Conservation (phyloP, 2,797 vertebrate genomes). For the Todus mexicanus region DNA sequence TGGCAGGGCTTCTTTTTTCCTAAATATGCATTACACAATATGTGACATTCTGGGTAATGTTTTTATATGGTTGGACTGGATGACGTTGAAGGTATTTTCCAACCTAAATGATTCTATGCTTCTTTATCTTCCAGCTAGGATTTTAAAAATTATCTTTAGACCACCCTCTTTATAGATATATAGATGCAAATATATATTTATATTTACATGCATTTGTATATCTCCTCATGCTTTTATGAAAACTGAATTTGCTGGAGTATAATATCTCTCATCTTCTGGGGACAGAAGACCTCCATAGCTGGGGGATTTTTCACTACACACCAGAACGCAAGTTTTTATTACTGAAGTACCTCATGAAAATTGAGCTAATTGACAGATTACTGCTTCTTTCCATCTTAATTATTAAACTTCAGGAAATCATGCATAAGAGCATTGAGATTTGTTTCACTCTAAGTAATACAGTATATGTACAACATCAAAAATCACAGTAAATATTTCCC, state of each 20-base stretch:
- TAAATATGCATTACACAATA: not conserved
- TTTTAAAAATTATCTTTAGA: not conserved
- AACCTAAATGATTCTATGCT: no score
- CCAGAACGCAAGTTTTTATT: not conserved
- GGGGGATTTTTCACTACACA: not conserved
- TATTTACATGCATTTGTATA: not conserved
- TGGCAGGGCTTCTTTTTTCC: not conserved
- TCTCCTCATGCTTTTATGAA: not conserved
- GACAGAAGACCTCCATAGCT: not conserved
- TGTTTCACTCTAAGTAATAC: not conserved
- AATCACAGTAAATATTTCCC: slow-evolving; percentile 14
- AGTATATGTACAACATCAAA: not conserved
- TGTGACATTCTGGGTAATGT: not conserved
- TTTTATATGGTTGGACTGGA: no score
- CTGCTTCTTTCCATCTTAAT: slow-evolving; percentile 21
- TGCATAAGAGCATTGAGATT: not conserved
- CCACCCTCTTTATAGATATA: not conserved
- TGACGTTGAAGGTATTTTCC: no score
- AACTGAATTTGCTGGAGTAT: not conserved
- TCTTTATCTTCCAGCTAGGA: not conserved
- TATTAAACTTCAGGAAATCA: slow-evolving; percentile 18
- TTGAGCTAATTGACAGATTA: not conserved
- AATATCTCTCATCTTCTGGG: not conserved
- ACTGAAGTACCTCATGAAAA: slow-evolving; percentile 13
- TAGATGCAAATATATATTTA: not conserved